Evolutionary conservation across 2,113 vertebrate genomes (phyloP).

Genomic region (Grammomys surdaster): DNA sequence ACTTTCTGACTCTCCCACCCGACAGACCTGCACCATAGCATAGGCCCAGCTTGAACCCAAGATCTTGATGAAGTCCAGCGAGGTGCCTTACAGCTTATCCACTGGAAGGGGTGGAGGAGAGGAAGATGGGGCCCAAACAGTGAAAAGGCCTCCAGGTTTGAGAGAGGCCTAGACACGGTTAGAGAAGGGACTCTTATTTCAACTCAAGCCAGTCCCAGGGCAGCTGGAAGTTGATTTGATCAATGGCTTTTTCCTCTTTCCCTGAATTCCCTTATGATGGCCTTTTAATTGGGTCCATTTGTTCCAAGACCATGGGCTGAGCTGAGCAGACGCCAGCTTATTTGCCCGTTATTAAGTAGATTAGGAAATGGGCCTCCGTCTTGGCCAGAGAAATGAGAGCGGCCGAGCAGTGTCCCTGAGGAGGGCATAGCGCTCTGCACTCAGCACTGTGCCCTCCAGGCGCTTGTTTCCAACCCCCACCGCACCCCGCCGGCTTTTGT

Average conservation of each 20-base stretch:
- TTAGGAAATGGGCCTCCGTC: conserved; percentile 67
- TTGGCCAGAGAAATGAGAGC: conserved; percentile 14
- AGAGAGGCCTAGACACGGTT: background rate
- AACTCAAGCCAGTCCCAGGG: conserved; percentile 24
- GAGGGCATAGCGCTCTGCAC: background rate
- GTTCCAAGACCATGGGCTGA: conserved; percentile 34
- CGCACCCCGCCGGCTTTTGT: background rate
- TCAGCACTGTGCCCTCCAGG: background rate
- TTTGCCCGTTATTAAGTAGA: conserved; percentile 64
- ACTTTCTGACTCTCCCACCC: background rate
- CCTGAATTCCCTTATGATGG: conserved; percentile 55
- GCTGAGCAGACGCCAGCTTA: conserved; percentile 62
- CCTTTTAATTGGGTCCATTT: conserved; percentile 75
- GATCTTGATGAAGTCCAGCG: background rate
- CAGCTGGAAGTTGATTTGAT: conserved; percentile 49
- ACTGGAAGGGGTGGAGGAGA: too few relatives aligned
- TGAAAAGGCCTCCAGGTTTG: background rate
- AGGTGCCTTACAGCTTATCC: background rate
- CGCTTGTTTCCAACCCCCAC: too few relatives aligned
- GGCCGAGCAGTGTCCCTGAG: background rate
- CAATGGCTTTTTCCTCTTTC: conserved; percentile 47
- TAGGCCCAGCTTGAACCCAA: background rate
- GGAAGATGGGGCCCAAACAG: fast-evolving
- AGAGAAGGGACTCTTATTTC: background rate
- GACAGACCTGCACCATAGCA: background rate